phyloP scores from a whole-genome alignment of 2,113 vertebrate genomes.

The Pygoscelis adeliae region DNA sequence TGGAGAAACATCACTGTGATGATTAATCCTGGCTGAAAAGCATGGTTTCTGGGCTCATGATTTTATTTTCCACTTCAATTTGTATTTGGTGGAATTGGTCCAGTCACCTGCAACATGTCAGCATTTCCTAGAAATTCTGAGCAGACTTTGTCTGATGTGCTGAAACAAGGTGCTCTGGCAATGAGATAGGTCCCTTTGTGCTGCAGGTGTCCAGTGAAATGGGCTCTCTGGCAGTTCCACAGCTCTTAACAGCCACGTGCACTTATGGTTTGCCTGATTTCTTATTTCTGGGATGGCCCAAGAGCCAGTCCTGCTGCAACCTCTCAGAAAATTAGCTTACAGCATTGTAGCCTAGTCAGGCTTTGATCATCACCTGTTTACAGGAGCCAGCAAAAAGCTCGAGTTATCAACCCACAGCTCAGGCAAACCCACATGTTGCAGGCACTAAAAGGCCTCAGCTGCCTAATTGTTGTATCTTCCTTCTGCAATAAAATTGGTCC shows the following conservation, averaged over 20 bases:
- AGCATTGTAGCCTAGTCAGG: neutral
- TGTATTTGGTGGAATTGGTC: neutral
- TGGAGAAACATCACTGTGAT: neutral
- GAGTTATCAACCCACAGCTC: neutral
- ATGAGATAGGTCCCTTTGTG: neutral
- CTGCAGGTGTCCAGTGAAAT: neutral
- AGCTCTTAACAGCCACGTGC: neutral
- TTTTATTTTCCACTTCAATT: neutral
- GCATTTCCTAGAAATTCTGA: neutral
- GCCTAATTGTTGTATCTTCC: neutral
- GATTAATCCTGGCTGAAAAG: neutral
- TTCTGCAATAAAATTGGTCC: neutral
- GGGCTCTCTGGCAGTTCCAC: neutral
- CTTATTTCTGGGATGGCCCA: neutral
- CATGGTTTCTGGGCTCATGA: neutral
- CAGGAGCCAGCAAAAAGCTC: neutral
- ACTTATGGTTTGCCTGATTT: neutral
- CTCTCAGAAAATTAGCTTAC: neutral
- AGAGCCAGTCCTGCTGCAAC: neutral
- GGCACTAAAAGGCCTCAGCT: neutral
- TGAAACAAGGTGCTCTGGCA: neutral
- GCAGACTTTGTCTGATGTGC: neutral
- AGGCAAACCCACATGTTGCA: neutral
- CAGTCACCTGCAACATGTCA: neutral
- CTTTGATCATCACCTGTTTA: neutral